These are phyloP conservation scores for Odontesthes bonariensis DNA, from an alignment of 2,113 vertebrate genomes.

Conservation along the genomic window DNA sequence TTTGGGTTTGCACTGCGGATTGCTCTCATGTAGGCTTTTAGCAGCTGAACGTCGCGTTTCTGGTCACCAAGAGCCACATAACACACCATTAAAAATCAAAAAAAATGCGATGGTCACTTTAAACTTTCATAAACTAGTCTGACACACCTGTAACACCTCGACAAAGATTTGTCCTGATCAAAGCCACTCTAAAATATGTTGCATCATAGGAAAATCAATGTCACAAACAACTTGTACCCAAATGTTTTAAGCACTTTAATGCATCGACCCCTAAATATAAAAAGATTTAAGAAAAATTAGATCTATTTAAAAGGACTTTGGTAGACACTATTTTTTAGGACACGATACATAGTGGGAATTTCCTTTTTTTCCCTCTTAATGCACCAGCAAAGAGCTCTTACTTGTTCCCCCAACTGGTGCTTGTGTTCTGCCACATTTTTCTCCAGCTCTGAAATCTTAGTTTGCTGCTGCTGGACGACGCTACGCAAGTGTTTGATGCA, in stretches of 20 bases:
- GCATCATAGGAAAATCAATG: too few relatives aligned
- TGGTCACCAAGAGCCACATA: slow-evolving; percentile 55
- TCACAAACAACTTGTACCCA: neutral
- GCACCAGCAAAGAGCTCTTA: slow-evolving; percentile 52
- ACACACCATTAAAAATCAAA: neutral
- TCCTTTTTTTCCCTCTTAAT: neutral
- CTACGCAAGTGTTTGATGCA: slow-evolving; percentile 95
- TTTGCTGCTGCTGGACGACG: slow-evolving; percentile 95
- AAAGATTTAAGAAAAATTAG: neutral
- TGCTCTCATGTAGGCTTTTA: slow-evolving; percentile 97
- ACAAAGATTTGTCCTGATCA: too few relatives aligned
- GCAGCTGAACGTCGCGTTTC: slow-evolving; percentile 97
- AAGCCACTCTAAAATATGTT: too few relatives aligned
- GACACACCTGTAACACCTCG: too few relatives aligned
- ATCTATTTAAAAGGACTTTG: neutral
- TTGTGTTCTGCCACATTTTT: slow-evolving; percentile 94
- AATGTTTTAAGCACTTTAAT: too few relatives aligned
- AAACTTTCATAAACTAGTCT: too few relatives aligned
- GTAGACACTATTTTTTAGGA: neutral
- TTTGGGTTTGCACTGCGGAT: slow-evolving; percentile 98
- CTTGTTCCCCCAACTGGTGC: slow-evolving; percentile 96
- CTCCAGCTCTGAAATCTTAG: slow-evolving; percentile 94
- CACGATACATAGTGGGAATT: neutral
- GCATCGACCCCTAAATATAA: neutral
- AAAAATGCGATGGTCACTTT: neutral